Conservation (phyloP, 30 jellyfish, hydroid and myxozoan genomes). For the Phacellophora camtschatica region DNA sequence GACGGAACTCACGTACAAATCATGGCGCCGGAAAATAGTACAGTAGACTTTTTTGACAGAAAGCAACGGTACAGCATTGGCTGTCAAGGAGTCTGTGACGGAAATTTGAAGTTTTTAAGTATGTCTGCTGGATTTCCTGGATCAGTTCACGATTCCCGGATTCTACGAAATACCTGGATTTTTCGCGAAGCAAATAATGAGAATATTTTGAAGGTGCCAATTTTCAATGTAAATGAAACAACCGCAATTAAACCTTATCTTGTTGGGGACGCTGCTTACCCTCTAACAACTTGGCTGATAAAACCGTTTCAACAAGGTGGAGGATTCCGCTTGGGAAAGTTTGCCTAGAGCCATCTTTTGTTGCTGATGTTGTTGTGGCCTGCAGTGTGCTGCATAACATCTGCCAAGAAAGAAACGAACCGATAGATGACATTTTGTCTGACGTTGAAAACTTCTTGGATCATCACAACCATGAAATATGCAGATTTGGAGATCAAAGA, state of each 20-base stretch:
- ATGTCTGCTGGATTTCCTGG: slow-evolving; percentile 53
- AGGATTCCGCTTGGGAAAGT: not conserved
- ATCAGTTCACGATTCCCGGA: slow-evolving; percentile 28
- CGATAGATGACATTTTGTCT: not conserved
- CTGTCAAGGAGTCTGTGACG: slow-evolving; percentile 58
- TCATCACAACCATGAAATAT: no score
- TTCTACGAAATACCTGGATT: slow-evolving; percentile 30
- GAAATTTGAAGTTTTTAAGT: slow-evolving; percentile 9
- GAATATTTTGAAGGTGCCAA: not conserved
- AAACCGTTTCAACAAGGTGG: not conserved
- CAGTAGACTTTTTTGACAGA: slow-evolving; percentile 32
- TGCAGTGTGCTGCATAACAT: not conserved
- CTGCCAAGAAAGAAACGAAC: not conserved
- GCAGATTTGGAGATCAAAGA: no score
- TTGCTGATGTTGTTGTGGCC: not conserved
- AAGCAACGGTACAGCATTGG: slow-evolving; percentile 26
- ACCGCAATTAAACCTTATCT: not conserved
- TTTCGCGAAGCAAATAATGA: not conserved
- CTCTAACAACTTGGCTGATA: not conserved
- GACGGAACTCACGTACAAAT: not conserved
- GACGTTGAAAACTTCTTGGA: no score
- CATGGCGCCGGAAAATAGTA: not conserved
- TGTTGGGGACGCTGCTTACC: slow-evolving; percentile 21
- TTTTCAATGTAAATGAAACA: not conserved
- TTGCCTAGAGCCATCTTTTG: not conserved